A percentile compares a stretch with the other conserved stretches of the same genome.
These are phyloP conservation scores for Onychomys torridus DNA, from an alignment of 2,797 vertebrate genomes.

Conservation along the genomic window DNA sequence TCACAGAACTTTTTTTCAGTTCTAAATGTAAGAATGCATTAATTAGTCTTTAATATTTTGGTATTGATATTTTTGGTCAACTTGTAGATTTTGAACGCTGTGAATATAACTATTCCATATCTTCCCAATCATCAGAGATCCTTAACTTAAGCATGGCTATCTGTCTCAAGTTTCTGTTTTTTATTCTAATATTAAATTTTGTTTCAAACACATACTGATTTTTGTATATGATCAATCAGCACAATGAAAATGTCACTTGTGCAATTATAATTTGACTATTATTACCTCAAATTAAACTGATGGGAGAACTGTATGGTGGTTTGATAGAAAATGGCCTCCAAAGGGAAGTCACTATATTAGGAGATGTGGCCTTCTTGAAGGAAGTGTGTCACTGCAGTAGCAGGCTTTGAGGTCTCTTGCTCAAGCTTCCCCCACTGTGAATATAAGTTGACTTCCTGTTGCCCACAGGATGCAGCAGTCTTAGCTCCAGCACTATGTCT, in stretches of 20 bases:
- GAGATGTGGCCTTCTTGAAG: not conserved
- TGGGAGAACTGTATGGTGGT: not conserved
- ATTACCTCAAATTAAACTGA: not conserved
- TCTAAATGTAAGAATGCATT: not conserved
- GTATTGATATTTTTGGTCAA: not conserved
- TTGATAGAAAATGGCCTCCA: not conserved
- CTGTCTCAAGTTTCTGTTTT: not conserved
- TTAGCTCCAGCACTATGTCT: rapidly evolving
- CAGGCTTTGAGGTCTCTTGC: not conserved
- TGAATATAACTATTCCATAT: not conserved
- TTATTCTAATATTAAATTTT: not conserved
- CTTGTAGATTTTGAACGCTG: not conserved
- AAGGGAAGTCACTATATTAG: too few relatives aligned
- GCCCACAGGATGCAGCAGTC: not conserved
- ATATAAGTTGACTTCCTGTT: not conserved
- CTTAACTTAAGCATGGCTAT: not conserved
- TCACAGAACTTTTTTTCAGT: not conserved
- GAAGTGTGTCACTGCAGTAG: not conserved
- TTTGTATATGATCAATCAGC: not conserved
- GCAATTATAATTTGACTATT: not conserved
- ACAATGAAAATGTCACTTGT: not conserved
- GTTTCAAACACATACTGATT: not conserved
- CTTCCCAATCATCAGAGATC: not conserved
- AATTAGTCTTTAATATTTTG: not conserved
- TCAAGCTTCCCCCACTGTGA: not conserved